Evolutionary conservation across 2,888 invertebrate genomes (phyloP).

Genomic region (Andrena minutula): DNA sequence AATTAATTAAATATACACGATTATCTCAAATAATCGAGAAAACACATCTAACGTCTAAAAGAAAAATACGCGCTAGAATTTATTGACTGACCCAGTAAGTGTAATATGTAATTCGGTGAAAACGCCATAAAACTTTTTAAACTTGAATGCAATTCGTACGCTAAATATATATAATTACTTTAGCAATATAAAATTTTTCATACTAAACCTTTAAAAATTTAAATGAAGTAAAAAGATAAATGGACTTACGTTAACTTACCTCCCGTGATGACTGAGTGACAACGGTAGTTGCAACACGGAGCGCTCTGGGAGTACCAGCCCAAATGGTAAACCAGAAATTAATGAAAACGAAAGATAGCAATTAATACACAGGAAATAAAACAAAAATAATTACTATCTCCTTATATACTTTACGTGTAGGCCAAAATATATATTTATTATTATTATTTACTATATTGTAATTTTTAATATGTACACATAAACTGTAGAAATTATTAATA

Average conservation of each 20-base stretch:
- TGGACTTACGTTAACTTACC: conserved; percentile 76
- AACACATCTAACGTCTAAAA: too few species aligned
- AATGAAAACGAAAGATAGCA: conserved; percentile 84
- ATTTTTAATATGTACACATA: conserved; percentile 4
- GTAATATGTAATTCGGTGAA: not conserved
- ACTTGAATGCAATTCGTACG: not conserved
- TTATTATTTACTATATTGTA: conserved; percentile 18
- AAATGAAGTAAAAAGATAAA: conserved; percentile 14
- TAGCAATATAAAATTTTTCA: not conserved
- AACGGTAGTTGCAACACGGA: conserved; percentile 68
- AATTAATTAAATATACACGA: too few species aligned
- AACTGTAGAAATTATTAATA: conserved; percentile 13
- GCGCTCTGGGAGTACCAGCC: conserved; percentile 79
- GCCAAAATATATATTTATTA: conserved; percentile 24
- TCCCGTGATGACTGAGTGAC: conserved; percentile 70
- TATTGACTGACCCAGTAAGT: not conserved
- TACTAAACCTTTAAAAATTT: not conserved
- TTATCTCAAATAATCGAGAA: too few species aligned
- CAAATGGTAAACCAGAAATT: conserved; percentile 85
- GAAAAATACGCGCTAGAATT: not conserved
- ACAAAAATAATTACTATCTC: conserved; percentile 66
- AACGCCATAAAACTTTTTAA: not conserved
- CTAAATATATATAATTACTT: not conserved
- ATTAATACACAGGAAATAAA: conserved; percentile 81
- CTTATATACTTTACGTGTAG: conserved; percentile 43